These are phyloP conservation scores for Chaetops frenatus DNA, from an alignment of 2,113 vertebrate genomes.

Conservation along the genomic window DNA sequence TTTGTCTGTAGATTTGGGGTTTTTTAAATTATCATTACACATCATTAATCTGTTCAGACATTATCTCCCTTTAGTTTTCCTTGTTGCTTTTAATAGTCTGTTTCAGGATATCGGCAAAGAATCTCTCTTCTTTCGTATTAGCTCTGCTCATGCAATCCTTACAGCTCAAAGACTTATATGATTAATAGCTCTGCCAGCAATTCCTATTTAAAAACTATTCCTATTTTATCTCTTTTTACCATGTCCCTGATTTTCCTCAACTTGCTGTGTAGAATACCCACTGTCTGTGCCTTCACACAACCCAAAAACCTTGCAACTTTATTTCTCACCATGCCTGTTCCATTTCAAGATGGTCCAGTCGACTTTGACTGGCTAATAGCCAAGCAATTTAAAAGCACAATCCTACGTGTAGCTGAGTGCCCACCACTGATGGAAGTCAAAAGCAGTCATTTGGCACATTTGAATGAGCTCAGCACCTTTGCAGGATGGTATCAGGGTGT, in stretches of 20 bases:
- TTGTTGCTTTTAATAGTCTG: neutral
- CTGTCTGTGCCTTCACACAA: neutral
- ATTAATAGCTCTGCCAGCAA: slow-evolving; percentile 57
- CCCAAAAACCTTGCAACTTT: neutral
- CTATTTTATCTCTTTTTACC: neutral
- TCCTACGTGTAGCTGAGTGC: neutral
- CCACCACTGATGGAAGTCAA: neutral
- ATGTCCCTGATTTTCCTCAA: neutral
- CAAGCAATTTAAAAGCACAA: neutral
- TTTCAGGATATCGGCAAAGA: neutral
- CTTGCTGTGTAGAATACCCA: neutral
- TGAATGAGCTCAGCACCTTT: neutral
- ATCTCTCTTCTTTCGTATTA: neutral
- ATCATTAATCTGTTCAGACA: slow-evolving; percentile 43
- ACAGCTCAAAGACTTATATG: slow-evolving; percentile 9
- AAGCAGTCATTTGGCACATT: neutral
- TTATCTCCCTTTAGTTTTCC: slow-evolving; percentile 21
- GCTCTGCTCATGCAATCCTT: neutral
- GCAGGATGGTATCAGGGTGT: neutral
- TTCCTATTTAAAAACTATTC: slow-evolving; percentile 50
- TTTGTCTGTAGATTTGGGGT: neutral
- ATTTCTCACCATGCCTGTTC: neutral
- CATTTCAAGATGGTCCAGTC: neutral
- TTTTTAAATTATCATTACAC: neutral
- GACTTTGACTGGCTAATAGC: neutral